These are phyloP conservation scores for Xestoiulus laeticollis DNA, from an alignment of 2,888 invertebrate species.

Conservation along the genomic window DNA sequence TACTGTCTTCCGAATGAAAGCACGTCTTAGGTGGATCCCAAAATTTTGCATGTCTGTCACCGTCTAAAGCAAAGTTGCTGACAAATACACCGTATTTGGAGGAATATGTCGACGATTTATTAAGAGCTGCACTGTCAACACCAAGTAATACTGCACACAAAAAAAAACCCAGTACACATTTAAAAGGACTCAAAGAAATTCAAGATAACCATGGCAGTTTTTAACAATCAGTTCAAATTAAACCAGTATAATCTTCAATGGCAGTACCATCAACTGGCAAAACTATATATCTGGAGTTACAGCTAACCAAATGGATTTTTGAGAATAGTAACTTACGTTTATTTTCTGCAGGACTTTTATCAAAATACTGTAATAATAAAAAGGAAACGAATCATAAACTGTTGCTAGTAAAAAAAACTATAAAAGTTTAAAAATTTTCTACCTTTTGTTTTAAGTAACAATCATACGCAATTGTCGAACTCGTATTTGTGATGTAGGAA, in stretches of 20 bases:
- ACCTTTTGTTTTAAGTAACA: not conserved
- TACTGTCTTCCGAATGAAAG: not conserved
- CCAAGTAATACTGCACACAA: not conserved
- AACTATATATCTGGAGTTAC: too few species aligned
- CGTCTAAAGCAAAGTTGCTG: not conserved
- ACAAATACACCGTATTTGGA: not conserved
- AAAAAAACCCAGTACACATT: too few species aligned
- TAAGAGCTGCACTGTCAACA: not conserved
- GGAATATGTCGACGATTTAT: not conserved
- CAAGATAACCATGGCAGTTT: too few species aligned
- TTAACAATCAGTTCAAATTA: too few species aligned
- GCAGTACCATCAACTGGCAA: too few species aligned
- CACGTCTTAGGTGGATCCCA: not conserved
- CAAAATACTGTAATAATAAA: not conserved
- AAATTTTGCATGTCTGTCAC: not conserved
- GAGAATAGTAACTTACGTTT: not conserved
- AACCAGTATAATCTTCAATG: too few species aligned
- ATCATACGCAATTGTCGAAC: not conserved
- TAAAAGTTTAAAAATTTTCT: not conserved
- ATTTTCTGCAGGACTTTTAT: not conserved
- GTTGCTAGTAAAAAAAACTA: not conserved
- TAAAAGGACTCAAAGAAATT: too few species aligned
- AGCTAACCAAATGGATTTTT: too few species aligned
- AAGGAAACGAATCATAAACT: not conserved
- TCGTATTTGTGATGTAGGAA: not conserved